Conservation (phyloP, 2,113 vertebrate genomes). For the Notiomystis cincta region DNA sequence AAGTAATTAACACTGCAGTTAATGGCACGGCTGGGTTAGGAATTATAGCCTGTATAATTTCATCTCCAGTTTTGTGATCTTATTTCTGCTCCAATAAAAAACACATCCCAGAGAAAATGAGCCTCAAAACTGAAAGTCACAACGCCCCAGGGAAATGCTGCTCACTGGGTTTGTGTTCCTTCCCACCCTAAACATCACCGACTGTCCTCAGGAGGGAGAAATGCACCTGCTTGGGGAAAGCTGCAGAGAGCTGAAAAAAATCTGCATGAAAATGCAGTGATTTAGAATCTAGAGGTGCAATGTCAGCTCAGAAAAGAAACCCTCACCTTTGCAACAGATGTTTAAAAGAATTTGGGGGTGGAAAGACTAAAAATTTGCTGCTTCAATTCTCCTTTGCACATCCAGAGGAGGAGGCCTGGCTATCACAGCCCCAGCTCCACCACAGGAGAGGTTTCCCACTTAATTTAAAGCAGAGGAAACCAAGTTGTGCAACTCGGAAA, state of each 20-base stretch:
- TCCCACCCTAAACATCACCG: not conserved
- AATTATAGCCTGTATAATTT: not conserved
- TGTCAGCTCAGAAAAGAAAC: not conserved
- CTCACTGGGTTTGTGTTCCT: not conserved
- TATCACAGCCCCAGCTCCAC: not conserved
- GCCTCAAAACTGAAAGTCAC: not conserved
- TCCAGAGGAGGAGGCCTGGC: not conserved
- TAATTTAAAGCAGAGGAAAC: not conserved
- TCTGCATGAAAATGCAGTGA: fast-evolving
- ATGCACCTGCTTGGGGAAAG: fast-evolving
- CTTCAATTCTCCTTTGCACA: not conserved
- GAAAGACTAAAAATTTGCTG: not conserved
- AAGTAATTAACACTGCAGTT: not conserved
- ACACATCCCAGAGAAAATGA: not conserved
- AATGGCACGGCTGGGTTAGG: not conserved
- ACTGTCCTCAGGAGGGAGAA: not conserved
- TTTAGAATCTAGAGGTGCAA: fast-evolving
- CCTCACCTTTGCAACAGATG: fast-evolving
- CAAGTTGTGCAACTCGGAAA: not conserved
- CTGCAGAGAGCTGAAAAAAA: not conserved
- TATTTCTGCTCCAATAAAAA: not conserved
- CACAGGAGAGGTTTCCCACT: too few species aligned
- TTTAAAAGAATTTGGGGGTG: not conserved
- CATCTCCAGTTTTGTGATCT: not conserved
- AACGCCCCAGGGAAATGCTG: not conserved